phyloP scores from a whole-genome alignment of 2,888 invertebrate genomes.

The Chromoteleia sp. region DNA sequence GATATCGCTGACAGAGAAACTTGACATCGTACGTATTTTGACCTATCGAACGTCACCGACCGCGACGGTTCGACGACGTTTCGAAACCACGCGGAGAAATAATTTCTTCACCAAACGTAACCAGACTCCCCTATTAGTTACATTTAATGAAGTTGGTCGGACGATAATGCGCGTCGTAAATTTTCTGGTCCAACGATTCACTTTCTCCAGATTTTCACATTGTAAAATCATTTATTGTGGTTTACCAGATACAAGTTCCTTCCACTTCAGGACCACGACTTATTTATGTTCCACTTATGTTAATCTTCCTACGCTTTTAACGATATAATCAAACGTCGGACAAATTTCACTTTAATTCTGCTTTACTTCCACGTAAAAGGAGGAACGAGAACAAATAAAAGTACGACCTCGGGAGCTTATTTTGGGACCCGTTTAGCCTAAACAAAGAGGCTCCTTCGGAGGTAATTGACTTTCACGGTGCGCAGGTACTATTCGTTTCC shows the following conservation, averaged over 20 bases:
- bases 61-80: background rate
- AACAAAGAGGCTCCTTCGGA: conserved; percentile 23
- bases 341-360: conserved; percentile 31
- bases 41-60: too few relatives aligned
- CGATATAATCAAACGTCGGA: conserved; percentile 28
- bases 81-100: background rate
- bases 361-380: background rate
- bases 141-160: conserved; percentile 35
- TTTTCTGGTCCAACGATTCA: conserved; percentile 11
- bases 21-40: too few relatives aligned
- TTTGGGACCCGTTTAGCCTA: background rate
- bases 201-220: conserved; percentile 47
- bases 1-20: background rate
- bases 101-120: background rate
- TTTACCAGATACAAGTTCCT: conserved; percentile 27
- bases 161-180: conserved; percentile 33
- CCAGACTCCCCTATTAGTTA: conserved; percentile 23
- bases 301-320: conserved; percentile 25
- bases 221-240: conserved; percentile 39
- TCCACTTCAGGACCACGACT: conserved; percentile 14
- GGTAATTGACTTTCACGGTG: conserved; percentile 53
- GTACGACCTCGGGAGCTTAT: background rate
- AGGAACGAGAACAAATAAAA: background rate
- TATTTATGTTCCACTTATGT: conserved; percentile 42
- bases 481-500: conserved; percentile 28